phyloP scores from a whole-genome alignment of 2,113 vertebrate species.

The Dolichotis patagonum region DNA sequence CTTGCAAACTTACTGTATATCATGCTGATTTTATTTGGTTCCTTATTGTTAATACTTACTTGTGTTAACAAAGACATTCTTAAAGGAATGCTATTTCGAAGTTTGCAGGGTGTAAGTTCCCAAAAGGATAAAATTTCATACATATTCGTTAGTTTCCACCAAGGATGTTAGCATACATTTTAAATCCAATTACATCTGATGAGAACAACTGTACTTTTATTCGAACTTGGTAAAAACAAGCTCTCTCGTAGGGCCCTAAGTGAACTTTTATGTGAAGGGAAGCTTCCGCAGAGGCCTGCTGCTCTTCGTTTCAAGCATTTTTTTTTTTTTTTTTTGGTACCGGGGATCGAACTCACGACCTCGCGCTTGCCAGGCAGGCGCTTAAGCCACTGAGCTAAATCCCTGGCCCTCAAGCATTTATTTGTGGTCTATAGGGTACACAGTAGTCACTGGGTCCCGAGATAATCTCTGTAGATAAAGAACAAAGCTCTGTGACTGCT shows the following conservation, averaged over 20 bases:
- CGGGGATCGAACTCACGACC: too few relatives aligned
- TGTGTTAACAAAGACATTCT: neutral
- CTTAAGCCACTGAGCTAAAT: too few relatives aligned
- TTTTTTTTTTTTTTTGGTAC: too few relatives aligned
- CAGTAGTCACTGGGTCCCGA: neutral
- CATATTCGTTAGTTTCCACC: neutral
- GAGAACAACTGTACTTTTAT: neutral
- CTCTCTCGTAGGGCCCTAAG: fast-evolving
- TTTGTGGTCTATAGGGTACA: too few relatives aligned
- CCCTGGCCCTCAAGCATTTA: too few relatives aligned
- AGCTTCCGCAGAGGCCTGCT: too few relatives aligned
- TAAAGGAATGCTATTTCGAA: neutral
- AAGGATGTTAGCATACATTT: too few relatives aligned
- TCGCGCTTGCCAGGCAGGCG: too few relatives aligned
- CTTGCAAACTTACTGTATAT: neutral
- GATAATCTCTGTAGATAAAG: too few relatives aligned
- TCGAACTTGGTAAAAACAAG: neutral
- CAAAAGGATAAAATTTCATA: neutral
- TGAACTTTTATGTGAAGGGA: neutral
- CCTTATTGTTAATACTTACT: neutral
- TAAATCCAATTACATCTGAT: neutral
- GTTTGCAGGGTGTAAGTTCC: neutral
- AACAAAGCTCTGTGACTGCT: neutral
- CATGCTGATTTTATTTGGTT: neutral
- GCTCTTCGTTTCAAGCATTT: too few relatives aligned